Evolutionary conservation across 2,113 vertebrate genomes (phyloP), one percentile per base, ranked within the genome.

Genomic region (Spea bombifrons): DNA sequence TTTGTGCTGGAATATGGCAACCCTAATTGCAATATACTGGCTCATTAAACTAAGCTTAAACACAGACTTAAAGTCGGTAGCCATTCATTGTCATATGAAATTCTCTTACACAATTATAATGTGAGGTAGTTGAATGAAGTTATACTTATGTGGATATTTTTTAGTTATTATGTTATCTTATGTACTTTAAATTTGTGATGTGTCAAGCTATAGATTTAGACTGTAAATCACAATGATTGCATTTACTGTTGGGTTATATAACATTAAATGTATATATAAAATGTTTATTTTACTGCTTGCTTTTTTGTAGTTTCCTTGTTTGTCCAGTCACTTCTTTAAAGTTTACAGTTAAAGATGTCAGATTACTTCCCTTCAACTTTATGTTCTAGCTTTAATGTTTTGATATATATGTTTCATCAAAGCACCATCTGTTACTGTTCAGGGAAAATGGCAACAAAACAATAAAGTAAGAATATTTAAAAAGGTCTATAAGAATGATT

Each of bases 401-500:
- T 79, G 70, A 79, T 79, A 79, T 79, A 79, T 79, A 79, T 72
- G 77, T 73, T 79, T 79, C 70, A 73, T 79, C 65, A 79, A 44
- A 66, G 77, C 67, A 67, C 77, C 77, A 79, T 79, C 77, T 79
- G 77, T 66, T 79, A 79, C 59, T 66, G 70, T 66, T 65, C 70
- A 79, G 70, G 70, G 77, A 79, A 78, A 79, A 79, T 79, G 70
- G 77, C 77, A 79, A 73, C 70, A 52, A 73, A 73, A 71, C 77
- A 73, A 79, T 79, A 79, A 79, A 79, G 43, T 73, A 50, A 73
- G 77, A 79, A 79, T 79, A 79, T 79, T 79, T 79, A 64, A 79
- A 79, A 79, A 79, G 77, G 77, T 79, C 77, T 79, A 30, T 73
- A 73, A 72, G 65, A 63, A 43, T 66, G 70, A 79, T 79, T 79